Evolutionary conservation across 2,797 vertebrate genomes (phyloP).

Genomic region (Danio aesculapii): DNA sequence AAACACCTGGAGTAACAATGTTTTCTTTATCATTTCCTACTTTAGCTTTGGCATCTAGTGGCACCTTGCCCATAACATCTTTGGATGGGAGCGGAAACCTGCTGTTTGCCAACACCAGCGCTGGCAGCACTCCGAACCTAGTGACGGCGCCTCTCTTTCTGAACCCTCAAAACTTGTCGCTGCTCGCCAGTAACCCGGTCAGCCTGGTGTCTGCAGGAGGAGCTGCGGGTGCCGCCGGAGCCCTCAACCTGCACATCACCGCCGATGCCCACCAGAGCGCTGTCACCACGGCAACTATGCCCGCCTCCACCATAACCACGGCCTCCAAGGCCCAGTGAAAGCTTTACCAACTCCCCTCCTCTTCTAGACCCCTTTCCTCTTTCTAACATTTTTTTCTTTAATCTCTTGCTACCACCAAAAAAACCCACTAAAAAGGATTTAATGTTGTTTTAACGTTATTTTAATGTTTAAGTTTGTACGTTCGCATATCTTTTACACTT

Average conservation of each 20-base stretch:
- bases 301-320: slow-evolving; percentile 93
- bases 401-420: slow-evolving; percentile 85
- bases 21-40: slow-evolving; percentile 50
- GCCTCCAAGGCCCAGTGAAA: slow-evolving; percentile 99
- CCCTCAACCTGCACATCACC: slow-evolving; percentile 89
- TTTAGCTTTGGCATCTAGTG: slow-evolving; percentile 93
- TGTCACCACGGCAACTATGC: slow-evolving; percentile 85
- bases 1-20: not conserved
- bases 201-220: slow-evolving; percentile 93
- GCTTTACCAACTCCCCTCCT: slow-evolving; percentile 60
- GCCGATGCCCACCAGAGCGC: slow-evolving; percentile 90
- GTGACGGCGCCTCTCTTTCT: slow-evolving; percentile 96
- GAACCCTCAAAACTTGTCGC: slow-evolving; percentile 97
- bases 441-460: slow-evolving; percentile 52
- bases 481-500: slow-evolving; percentile 52
- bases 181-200: slow-evolving; percentile 98
- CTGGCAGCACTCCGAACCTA: slow-evolving; percentile 86
- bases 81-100: slow-evolving; percentile 93
- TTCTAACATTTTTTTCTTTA: slow-evolving; percentile 74
- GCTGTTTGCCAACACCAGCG: slow-evolving; percentile 90
- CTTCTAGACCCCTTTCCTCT: slow-evolving; percentile 59
- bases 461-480: slow-evolving; percentile 48
- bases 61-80: slow-evolving; percentile 96
- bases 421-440: slow-evolving; percentile 72
- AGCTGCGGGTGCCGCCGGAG: slow-evolving; percentile 81